Percentiles rank a stretch among this genome's conserved stretches.
Evolutionary conservation across 2,797 vertebrate species (phyloP).

Genomic region (Takifugu rubripes): DNA sequence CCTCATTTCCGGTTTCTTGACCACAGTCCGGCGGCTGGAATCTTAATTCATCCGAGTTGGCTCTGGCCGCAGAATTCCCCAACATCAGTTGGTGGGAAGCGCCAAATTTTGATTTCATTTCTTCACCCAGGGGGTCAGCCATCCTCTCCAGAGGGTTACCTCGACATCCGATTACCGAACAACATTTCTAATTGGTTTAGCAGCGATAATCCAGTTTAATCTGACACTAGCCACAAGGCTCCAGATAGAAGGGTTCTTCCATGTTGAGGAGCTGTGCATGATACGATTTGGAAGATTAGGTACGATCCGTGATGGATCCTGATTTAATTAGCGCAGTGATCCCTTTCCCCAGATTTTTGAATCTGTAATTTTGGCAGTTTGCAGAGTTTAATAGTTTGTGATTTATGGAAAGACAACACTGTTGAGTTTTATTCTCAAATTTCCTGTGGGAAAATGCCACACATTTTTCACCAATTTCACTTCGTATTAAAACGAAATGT

Average conservation of each 20-base stretch:
- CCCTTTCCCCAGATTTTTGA: constrained; percentile 2
- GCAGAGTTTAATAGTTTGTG: too few species aligned
- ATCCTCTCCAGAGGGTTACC: constrained; percentile 8
- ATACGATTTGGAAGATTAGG: constrained; percentile 58
- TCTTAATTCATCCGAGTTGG: too few species aligned
- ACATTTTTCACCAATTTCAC: too few species aligned
- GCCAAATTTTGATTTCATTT: background rate
- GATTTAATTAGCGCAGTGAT: constrained; percentile 11
- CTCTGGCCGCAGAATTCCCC: background rate
- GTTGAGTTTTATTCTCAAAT: too few species aligned
- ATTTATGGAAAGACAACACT: too few species aligned
- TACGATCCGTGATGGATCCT: constrained; percentile 43
- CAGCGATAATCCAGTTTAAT: constrained; percentile 64
- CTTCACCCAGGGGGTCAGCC: background rate
- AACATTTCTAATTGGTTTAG: constrained; percentile 59
- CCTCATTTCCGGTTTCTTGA: constrained; percentile 53
- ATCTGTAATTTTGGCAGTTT: too few species aligned
- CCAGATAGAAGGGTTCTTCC: constrained; percentile 27
- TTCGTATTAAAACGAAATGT: too few species aligned
- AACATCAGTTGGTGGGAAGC: background rate
- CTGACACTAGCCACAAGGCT: constrained; percentile 36
- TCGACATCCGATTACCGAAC: constrained; percentile 36
- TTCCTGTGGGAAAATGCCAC: too few species aligned
- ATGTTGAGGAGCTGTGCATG: constrained; percentile 32
- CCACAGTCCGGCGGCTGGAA: background rate